Evolutionary conservation across 2,797 vertebrate species (phyloP).

Genomic region (Phrynocephalus vlangalii): DNA sequence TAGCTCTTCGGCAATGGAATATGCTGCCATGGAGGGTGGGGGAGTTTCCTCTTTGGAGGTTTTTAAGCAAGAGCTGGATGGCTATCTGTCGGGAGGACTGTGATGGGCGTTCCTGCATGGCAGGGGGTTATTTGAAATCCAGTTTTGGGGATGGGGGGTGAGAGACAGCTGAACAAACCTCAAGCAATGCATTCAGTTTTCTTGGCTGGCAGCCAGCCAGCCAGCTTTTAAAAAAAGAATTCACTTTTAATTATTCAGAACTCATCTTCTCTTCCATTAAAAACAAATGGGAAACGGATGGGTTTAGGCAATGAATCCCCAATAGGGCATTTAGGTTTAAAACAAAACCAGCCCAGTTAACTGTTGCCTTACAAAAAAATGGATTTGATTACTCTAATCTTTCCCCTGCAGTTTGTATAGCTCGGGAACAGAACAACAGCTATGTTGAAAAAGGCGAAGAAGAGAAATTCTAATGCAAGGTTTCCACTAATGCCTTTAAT

Average conservation of each 20-base stretch:
- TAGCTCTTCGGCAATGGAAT: too few relatives aligned
- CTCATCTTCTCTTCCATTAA: slow-evolving; percentile 66
- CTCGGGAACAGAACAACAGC: slow-evolving; percentile 22
- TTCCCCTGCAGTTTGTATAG: slow-evolving; percentile 20
- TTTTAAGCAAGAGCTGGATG: too few relatives aligned
- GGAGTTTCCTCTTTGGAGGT: too few relatives aligned
- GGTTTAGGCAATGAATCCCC: slow-evolving; percentile 66
- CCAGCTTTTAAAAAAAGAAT: background rate
- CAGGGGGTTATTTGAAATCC: background rate
- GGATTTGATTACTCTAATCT: slow-evolving; percentile 59
- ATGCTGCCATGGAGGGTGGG: too few relatives aligned
- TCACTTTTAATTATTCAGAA: slow-evolving; percentile 66
- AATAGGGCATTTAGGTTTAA: slow-evolving; percentile 55
- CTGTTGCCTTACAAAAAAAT: slow-evolving; percentile 52
- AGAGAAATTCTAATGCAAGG: background rate
- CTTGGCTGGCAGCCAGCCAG: background rate
- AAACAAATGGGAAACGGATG: slow-evolving; percentile 62
- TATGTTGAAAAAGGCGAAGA: background rate
- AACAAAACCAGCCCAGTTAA: slow-evolving; percentile 68
- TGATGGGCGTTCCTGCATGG: too few relatives aligned
- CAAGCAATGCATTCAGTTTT: background rate
- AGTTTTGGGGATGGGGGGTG: background rate
- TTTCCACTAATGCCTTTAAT: slow-evolving; percentile 22
- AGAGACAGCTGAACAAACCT: background rate
- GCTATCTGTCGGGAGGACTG: too few relatives aligned